Evolutionary conservation across 2,797 vertebrate species (phyloP).

Genomic region (Galaxias olidus): DNA sequence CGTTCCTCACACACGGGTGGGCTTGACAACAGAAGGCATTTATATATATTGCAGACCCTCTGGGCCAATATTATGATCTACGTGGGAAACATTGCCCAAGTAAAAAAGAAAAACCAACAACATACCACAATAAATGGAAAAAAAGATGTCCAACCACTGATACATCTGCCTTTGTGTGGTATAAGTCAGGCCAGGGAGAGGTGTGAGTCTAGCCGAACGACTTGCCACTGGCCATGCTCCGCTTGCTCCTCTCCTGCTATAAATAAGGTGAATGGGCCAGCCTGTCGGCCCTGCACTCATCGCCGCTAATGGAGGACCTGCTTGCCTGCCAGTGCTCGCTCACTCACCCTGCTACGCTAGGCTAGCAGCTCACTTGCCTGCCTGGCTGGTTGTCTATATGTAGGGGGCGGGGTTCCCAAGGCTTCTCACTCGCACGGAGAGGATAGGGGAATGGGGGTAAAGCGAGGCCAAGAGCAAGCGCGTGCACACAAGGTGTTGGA

Average conservation of each 20-base stretch:
- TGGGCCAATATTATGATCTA: background rate
- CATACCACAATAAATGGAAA: slow-evolving; percentile 12
- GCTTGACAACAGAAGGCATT: background rate
- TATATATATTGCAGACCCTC: background rate
- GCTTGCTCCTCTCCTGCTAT: slow-evolving; percentile 34
- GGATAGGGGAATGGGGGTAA: slow-evolving; percentile 2
- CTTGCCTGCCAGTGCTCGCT: slow-evolving; percentile 14
- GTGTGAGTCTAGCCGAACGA: slow-evolving; percentile 31
- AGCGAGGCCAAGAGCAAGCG: slow-evolving; percentile 22
- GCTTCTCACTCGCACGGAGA: slow-evolving; percentile 32
- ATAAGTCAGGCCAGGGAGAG: slow-evolving; percentile 24
- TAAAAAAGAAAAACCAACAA: background rate
- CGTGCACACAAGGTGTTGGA: background rate
- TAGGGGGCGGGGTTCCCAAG: slow-evolving; percentile 52
- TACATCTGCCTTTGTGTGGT: slow-evolving; percentile 37
- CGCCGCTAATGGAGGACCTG: slow-evolving; percentile 52
- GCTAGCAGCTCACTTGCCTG: slow-evolving; percentile 21
- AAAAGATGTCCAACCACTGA: slow-evolving; percentile 26
- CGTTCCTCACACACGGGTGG: background rate
- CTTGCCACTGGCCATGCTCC: slow-evolving; percentile 25
- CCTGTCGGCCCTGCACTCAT: slow-evolving; percentile 42
- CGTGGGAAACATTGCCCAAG: background rate
- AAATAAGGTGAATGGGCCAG: slow-evolving; percentile 52
- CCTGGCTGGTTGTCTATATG: background rate
- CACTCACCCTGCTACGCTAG: slow-evolving; percentile 22